Evolutionary conservation across 2,113 vertebrate species (phyloP), one percentile per base, ranked within the genome.

Genomic region (Nycticryphes semicollaris): DNA sequence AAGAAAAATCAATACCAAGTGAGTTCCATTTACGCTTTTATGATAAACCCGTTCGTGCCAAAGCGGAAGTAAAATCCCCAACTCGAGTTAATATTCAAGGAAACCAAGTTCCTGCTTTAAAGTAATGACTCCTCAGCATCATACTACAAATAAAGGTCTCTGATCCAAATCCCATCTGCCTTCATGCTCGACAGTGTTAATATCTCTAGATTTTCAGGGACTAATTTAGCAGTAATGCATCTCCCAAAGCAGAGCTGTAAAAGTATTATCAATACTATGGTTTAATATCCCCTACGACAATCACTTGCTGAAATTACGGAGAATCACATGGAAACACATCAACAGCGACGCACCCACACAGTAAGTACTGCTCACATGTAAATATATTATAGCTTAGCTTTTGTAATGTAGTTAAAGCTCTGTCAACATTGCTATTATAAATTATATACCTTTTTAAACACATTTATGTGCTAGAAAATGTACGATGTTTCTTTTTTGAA

Each of bases 111-210:
- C 87, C 89, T 89, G 84, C 93, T 96, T 96, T 92, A 89, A 96
- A 96, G 91, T 96, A 98, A 97, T 86, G 97, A 96, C 91, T 96
- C 93, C 87, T 97, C 23, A 67, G 94, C 62, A 97, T 90, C 96
- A 57, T 12, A 27, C 78, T 72, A 82, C 90, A 97, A 97, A 96
- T 96, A 97, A 98, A 97, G 91, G 84, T 94, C 97, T 85, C 87
- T 97, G 96, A 97, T 97, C 97, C 97, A 97, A 96, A 97, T 93
- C 96, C 97, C 95, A 76, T 94, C 97, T 88, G 94, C 94, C 93
- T 95, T 96, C 93, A 96, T 96, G 97, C 98, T 97, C 96, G 72
- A 75, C 69, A 69, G 93, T 90, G 74, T 92, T 91, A 89, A 96
- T 80, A 97, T 79, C 90, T 86, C 95, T 28, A 92, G 53, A 86